A percentile compares a stretch with the other conserved stretches of the same genome.
phyloP scores from a whole-genome alignment of 2,113 vertebrate genomes.

The Laterallus jamaicensis region DNA sequence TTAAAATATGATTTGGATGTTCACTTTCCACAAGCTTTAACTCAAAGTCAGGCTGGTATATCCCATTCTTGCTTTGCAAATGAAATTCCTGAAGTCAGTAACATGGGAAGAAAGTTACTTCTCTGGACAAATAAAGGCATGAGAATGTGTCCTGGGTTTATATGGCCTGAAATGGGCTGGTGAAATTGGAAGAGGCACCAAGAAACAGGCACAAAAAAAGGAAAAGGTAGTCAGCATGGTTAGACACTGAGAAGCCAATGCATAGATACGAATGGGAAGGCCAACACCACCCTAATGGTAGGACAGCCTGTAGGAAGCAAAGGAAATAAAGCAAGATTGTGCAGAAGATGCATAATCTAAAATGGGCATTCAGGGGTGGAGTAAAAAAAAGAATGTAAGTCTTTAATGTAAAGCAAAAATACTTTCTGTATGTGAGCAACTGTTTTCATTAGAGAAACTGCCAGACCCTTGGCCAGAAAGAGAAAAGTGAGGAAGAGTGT shows the following conservation, averaged over 20 bases:
- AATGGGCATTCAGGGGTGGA: not conserved
- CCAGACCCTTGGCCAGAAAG: not conserved
- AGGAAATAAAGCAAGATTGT: not conserved
- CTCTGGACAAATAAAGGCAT: not conserved
- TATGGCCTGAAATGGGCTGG: not conserved
- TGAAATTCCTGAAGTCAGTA: not conserved
- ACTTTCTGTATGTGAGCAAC: not conserved
- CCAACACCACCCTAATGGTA: not conserved
- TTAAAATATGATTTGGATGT: not conserved
- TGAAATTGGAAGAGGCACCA: not conserved
- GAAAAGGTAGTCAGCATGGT: not conserved
- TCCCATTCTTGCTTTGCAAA: not conserved
- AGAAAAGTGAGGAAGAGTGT: not conserved
- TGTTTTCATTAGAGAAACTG: constrained; percentile 13
- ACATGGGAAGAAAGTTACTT: not conserved
- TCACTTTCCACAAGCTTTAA: not conserved
- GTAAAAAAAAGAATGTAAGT: not conserved
- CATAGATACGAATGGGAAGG: not conserved
- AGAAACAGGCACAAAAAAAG: fast-evolving
- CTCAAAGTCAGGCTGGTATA: not conserved
- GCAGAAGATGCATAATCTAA: not conserved
- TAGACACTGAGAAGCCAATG: not conserved
- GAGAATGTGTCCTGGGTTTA: not conserved
- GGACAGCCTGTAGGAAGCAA: not conserved
- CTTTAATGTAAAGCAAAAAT: constrained; percentile 17